Conservation (phyloP, 2,797 vertebrate genomes). For the Nothura maculosa region DNA sequence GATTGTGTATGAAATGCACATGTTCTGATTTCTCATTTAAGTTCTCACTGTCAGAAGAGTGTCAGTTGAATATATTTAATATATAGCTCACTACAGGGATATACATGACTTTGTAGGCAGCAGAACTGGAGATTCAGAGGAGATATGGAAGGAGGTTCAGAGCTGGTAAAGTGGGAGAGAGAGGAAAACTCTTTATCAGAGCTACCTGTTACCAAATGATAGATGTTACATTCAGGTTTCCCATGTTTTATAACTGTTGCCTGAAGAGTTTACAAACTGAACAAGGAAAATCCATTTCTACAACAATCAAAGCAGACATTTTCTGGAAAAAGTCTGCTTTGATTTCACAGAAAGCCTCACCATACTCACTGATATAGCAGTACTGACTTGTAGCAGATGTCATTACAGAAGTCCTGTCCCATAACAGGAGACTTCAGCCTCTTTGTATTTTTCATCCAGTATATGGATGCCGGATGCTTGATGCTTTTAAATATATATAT, state of each 20-base stretch:
- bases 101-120: background rate
- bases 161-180: background rate
- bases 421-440: background rate
- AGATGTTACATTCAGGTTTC: background rate
- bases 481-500: too few species aligned
- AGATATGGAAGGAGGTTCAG: background rate
- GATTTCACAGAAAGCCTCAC: background rate
- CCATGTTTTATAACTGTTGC: background rate
- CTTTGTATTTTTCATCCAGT: too few species aligned
- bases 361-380: background rate
- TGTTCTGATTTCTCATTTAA: background rate
- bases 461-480: too few species aligned
- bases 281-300: background rate
- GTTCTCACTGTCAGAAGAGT: background rate
- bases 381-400: background rate
- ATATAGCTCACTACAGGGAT: background rate
- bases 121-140: background rate
- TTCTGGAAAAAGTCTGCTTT: background rate
- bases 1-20: background rate
- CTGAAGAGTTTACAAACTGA: background rate
- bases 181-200: background rate
- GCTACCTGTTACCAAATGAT: background rate
- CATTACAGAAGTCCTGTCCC: background rate
- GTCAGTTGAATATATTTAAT: background rate
- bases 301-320: background rate